Percentiles rank a stretch among this genome's conserved stretches.
Evolutionary conservation across 2,888 invertebrate genomes (phyloP).

Genomic region (Holacanthella duospinosa): DNA sequence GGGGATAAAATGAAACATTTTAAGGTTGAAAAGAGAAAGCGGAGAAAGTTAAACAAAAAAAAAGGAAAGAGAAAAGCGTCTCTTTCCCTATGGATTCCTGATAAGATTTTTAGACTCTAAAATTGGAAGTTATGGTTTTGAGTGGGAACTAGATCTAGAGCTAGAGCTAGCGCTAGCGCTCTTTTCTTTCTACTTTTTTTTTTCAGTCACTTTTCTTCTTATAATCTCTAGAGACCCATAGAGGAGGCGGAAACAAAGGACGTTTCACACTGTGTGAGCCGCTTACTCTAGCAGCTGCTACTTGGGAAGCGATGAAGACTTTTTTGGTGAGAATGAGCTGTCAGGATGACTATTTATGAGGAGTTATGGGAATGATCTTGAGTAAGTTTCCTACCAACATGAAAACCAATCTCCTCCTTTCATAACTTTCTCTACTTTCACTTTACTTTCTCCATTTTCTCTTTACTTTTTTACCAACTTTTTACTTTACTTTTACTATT

Average conservation of each 20-base stretch:
- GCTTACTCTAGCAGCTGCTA: background rate
- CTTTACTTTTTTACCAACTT: too few species aligned
- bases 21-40: background rate
- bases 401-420: background rate
- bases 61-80: background rate
- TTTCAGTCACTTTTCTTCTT: background rate
- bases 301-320: background rate
- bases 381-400: background rate
- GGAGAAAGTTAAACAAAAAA: background rate
- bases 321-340: background rate
- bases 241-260: background rate
- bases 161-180: too few species aligned
- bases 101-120: background rate
- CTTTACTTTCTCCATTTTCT: background rate
- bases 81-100: background rate
- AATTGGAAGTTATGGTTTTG: conserved; percentile 4
- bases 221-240: background rate
- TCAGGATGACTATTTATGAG: background rate
- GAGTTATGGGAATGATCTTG: conserved; percentile 4
- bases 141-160: too few species aligned
- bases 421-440: background rate
- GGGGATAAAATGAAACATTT: too few species aligned
- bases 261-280: background rate
- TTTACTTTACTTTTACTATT: too few species aligned
- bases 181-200: background rate